phyloP scores from a whole-genome alignment of 2,888 invertebrate species.

The Diadromus collaris region DNA sequence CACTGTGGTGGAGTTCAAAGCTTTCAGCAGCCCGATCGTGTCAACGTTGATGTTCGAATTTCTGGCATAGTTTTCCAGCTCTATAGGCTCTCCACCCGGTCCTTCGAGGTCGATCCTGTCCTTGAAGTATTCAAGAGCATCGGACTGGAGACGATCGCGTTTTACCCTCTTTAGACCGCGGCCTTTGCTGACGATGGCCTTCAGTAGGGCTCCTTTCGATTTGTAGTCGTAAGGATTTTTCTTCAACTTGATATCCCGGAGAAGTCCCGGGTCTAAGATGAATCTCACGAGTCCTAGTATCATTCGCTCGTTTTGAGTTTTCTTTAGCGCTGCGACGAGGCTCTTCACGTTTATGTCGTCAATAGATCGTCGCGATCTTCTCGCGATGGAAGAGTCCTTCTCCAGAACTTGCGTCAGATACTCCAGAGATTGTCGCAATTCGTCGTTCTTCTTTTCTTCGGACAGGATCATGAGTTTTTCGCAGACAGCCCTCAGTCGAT shows the following conservation, averaged over 20 bases:
- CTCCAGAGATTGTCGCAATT: background rate
- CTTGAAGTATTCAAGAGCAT: background rate
- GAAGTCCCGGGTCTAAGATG: conserved; percentile 38
- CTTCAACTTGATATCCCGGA: conserved; percentile 20
- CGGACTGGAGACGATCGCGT: conserved; percentile 32
- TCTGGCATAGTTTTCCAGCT: conserved; percentile 33
- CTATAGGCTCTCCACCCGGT: conserved; percentile 28
- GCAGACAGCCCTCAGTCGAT: background rate
- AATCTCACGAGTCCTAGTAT: conserved; percentile 29
- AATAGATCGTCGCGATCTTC: background rate
- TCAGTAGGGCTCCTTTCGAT: conserved; percentile 44
- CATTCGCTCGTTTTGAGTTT: background rate
- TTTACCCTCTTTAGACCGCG: conserved; percentile 33
- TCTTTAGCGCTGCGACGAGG: background rate
- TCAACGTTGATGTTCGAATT: conserved; percentile 47
- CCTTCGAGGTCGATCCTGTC: conserved; percentile 2
- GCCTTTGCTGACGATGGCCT: conserved; percentile 39
- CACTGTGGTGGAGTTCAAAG: conserved; percentile 24
- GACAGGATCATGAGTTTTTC: background rate
- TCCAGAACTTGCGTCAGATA: background rate
- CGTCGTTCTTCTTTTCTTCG: background rate
- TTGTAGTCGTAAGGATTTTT: conserved; percentile 44
- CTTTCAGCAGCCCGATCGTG: conserved; percentile 38
- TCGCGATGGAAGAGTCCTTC: background rate
- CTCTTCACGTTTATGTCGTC: background rate